These are phyloP conservation scores for Drosophila funebris DNA, from an alignment of 1,140 invertebrate species.

Conservation along the genomic window DNA sequence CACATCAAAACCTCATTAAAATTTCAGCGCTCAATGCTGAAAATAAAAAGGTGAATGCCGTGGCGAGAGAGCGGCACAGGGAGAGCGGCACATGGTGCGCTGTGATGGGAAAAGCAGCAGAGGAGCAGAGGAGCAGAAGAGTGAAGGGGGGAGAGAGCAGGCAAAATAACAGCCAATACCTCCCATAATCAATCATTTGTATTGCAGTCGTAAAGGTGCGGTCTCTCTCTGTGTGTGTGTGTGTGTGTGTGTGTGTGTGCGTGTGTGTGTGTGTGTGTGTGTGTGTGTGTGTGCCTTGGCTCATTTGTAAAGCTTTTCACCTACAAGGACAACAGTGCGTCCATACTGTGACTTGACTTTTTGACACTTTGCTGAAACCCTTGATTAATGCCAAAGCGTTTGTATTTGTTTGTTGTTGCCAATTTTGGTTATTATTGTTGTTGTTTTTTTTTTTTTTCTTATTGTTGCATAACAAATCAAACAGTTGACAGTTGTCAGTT, in stretches of 20 bases:
- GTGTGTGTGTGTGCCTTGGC: conserved; percentile 19
- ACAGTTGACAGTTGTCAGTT: conserved; percentile 52
- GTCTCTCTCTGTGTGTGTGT: neutral
- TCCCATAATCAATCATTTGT: conserved; percentile 61
- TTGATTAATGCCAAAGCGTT: conserved; percentile 72
- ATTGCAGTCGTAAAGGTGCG: neutral
- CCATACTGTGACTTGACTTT: conserved; percentile 28
- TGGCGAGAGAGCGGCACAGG: neutral
- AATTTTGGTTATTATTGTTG: conserved; percentile 10
- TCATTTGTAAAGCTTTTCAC: conserved; percentile 56
- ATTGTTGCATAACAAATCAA: conserved; percentile 64
- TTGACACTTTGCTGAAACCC: conserved; percentile 38
- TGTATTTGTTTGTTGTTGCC: conserved; percentile 21
- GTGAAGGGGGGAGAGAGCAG: neutral
- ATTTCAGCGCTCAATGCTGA: conserved; percentile 47
- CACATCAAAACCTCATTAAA: conserved; percentile 66
- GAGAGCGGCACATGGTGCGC: too few relatives aligned
- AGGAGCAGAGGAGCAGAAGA: neutral
- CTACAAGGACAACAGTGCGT: conserved; percentile 11
- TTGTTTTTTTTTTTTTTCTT: neutral
- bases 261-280: conserved; percentile 23
- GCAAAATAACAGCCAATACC: conserved; percentile 19
- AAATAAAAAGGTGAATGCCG: conserved; percentile 28
- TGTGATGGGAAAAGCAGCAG: too few relatives aligned
- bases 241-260: conserved; percentile 9